phyloP scores from a whole-genome alignment of 1,140 invertebrate species.

The Charaxes varanes region DNA sequence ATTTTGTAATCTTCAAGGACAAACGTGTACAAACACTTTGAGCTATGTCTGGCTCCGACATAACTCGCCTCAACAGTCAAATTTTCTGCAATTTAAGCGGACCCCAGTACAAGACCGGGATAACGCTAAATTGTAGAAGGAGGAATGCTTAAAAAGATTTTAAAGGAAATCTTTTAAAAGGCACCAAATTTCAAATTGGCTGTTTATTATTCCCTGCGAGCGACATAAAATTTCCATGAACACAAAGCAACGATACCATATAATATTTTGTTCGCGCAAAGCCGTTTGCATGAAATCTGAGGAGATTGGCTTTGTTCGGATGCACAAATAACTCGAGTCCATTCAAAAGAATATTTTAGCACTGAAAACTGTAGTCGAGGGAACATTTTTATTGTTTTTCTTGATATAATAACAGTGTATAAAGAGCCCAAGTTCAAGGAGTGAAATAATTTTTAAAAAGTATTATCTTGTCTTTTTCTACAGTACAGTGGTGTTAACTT shows the following conservation, averaged over 20 bases:
- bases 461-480: too few relatives aligned
- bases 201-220: slow-evolving; percentile 33
- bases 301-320: slow-evolving; percentile 44
- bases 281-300: slow-evolving; percentile 46
- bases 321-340: slow-evolving; percentile 34
- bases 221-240: slow-evolving; percentile 43
- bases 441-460: too few relatives aligned
- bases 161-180: slow-evolving; percentile 12
- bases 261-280: slow-evolving; percentile 42
- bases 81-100: too few relatives aligned
- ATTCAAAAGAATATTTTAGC: slow-evolving; percentile 34
- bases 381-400: slow-evolving; percentile 21
- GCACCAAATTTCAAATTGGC: slow-evolving; percentile 33
- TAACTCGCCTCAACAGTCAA: too few relatives aligned
- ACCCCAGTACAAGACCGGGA: too few relatives aligned
- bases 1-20: too few relatives aligned
- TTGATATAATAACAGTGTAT: slow-evolving; percentile 9
- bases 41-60: too few relatives aligned
- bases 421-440: neutral
- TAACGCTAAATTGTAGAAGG: too few relatives aligned
- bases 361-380: slow-evolving; percentile 25
- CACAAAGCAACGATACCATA: slow-evolving; percentile 41
- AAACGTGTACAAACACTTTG: too few relatives aligned
- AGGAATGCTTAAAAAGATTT: slow-evolving; percentile 5
- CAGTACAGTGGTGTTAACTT: too few relatives aligned